Evolutionary conservation across 1,140 invertebrate genomes (phyloP).

Genomic region (Conus betulinus): DNA sequence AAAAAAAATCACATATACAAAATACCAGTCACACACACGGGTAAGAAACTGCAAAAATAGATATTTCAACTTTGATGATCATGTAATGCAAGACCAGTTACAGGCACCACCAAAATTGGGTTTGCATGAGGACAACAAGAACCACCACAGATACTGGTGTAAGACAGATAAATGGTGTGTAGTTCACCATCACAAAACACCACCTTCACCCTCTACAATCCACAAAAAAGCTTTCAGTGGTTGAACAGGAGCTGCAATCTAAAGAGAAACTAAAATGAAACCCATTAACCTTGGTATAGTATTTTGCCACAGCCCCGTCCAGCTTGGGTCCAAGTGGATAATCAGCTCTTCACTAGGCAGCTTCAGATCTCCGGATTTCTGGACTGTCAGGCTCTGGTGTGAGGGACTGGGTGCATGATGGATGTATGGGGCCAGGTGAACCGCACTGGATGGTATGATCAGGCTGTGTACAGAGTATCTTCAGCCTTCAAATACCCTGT

Average conservation of each 20-base stretch:
- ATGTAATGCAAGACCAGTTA: not conserved
- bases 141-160: not conserved
- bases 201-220: not conserved
- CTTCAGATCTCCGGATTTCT: no score
- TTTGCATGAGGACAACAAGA: not conserved
- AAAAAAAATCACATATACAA: slow-evolving; percentile 11
- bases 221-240: not conserved
- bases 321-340: no score
- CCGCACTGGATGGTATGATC: no score
- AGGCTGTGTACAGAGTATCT: no score
- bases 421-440: no score
- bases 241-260: not conserved
- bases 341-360: no score
- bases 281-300: no score
- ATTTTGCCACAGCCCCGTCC: no score
- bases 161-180: not conserved
- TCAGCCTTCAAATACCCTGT: no score
- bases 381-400: no score
- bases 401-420: no score
- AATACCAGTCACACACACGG: not conserved
- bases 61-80: not conserved
- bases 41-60: slow-evolving; percentile 7
- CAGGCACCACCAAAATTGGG: not conserved
- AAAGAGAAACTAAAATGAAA: not conserved
- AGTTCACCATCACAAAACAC: not conserved